These are phyloP conservation scores for Drosophila melanosoma DNA, from an alignment of 2,888 invertebrate species.

Conservation along the genomic window DNA sequence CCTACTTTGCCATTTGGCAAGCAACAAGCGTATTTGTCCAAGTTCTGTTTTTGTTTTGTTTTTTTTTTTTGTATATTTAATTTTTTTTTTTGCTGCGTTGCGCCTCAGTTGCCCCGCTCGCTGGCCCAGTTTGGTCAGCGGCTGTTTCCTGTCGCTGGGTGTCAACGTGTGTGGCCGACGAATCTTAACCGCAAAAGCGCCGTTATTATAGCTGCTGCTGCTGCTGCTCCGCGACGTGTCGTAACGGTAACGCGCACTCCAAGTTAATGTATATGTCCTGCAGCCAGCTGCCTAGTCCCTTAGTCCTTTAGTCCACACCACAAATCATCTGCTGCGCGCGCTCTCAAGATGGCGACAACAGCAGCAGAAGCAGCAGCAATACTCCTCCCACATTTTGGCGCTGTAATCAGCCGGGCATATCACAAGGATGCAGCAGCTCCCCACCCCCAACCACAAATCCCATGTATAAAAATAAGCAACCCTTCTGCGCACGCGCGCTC, in stretches of 20 bases:
- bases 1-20: conserved; percentile 48
- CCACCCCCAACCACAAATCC: conserved; percentile 22
- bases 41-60: conserved; percentile 15
- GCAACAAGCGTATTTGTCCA: conserved; percentile 70
- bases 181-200: conserved; percentile 72
- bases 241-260: conserved; percentile 78
- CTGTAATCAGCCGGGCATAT: conserved; percentile 35
- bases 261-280: conserved; percentile 72
- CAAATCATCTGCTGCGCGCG: conserved; percentile 58
- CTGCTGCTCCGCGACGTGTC: conserved; percentile 76
- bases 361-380: conserved; percentile 5
- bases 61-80: conserved; percentile 24
- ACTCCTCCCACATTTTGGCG: conserved; percentile 46
- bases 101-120: conserved; percentile 5
- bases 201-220: conserved; percentile 56
- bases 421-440: conserved; percentile 59
- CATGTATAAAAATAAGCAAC: background rate
- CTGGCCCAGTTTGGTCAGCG: conserved; percentile 51
- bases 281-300: conserved; percentile 38
- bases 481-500: conserved; percentile 73
- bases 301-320: conserved; percentile 50
- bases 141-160: conserved; percentile 44
- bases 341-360: conserved; percentile 57
- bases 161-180: conserved; percentile 74
- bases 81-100: conserved; percentile 8